These are phyloP conservation scores for Prinia subflava DNA, from an alignment of 2,113 vertebrate species.

Conservation along the genomic window DNA sequence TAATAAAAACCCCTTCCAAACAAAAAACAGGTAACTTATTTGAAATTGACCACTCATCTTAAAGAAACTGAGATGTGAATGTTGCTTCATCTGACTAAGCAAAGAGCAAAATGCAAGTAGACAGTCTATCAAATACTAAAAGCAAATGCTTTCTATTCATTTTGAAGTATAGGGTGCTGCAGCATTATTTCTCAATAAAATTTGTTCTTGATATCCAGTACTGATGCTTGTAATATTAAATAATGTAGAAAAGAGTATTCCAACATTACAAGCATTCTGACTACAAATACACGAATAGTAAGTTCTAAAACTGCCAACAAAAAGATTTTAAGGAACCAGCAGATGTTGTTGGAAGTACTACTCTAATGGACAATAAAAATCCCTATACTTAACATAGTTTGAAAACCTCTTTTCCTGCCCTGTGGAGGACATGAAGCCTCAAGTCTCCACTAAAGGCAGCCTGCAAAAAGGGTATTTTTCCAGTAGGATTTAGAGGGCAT, in stretches of 20 bases:
- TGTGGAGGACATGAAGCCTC: neutral
- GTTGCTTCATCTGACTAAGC: neutral
- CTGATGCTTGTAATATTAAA: neutral
- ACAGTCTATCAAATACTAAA: neutral
- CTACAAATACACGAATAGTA: neutral
- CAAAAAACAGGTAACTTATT: neutral
- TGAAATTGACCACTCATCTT: neutral
- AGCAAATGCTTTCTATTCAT: neutral
- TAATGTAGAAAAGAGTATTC: neutral
- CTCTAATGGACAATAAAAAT: neutral
- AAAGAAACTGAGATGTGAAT: neutral
- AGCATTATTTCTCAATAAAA: neutral
- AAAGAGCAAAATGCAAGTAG: neutral
- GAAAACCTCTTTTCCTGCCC: neutral
- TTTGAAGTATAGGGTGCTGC: neutral
- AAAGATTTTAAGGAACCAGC: neutral
- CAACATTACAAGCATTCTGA: neutral
- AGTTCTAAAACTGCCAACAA: neutral
- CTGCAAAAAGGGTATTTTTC: neutral
- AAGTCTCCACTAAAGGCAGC: neutral
- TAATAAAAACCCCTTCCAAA: neutral
- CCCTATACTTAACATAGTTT: slow-evolving; percentile 4
- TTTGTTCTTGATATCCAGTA: neutral
- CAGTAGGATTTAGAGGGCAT: slow-evolving; percentile 9
- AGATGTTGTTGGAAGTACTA: neutral